These are phyloP conservation scores for Leuciscus idus DNA, from an alignment of 2,113 vertebrate genomes.

Conservation along the genomic window DNA sequence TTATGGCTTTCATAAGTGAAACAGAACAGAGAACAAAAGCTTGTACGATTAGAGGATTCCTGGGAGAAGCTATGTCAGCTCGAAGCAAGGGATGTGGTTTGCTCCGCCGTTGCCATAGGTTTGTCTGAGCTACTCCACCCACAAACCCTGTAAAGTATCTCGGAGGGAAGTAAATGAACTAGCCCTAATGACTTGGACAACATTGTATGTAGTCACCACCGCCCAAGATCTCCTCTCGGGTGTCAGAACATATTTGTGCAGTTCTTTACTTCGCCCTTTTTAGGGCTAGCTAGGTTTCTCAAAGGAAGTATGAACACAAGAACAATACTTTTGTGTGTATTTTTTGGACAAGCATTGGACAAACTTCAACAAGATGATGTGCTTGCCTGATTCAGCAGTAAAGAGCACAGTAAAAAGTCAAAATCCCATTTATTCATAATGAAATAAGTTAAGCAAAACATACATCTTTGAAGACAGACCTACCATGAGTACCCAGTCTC, in stretches of 20 bases:
- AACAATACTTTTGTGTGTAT: slow-evolving; percentile 29
- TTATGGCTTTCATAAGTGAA: slow-evolving; percentile 2
- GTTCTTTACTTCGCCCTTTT: slow-evolving; percentile 27
- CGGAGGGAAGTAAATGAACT: slow-evolving; percentile 32
- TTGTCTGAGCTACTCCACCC: slow-evolving; percentile 9
- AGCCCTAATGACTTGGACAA: slow-evolving; percentile 33
- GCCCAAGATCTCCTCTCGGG: slow-evolving; percentile 8
- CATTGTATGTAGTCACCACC: slow-evolving; percentile 18
- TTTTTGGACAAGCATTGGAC: neutral
- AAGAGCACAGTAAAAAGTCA: neutral
- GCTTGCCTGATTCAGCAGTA: neutral
- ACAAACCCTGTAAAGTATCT: slow-evolving; percentile 3
- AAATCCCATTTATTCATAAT: neutral
- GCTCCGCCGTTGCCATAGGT: neutral
- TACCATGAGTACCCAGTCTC: no score
- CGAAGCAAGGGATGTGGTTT: slow-evolving; percentile 27
- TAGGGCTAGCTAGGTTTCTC: slow-evolving; percentile 26
- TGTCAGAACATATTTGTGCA: slow-evolving; percentile 39
- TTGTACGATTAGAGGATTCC: slow-evolving; percentile 33
- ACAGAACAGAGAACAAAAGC: slow-evolving; percentile 33
- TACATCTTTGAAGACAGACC: neutral
- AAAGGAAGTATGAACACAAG: slow-evolving; percentile 18
- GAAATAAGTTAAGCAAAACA: neutral
- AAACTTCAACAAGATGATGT: slow-evolving; percentile 17
- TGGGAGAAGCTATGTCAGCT: slow-evolving; percentile 29